Conservation (phyloP, 2,113 vertebrate genomes). For the Pica pica region DNA sequence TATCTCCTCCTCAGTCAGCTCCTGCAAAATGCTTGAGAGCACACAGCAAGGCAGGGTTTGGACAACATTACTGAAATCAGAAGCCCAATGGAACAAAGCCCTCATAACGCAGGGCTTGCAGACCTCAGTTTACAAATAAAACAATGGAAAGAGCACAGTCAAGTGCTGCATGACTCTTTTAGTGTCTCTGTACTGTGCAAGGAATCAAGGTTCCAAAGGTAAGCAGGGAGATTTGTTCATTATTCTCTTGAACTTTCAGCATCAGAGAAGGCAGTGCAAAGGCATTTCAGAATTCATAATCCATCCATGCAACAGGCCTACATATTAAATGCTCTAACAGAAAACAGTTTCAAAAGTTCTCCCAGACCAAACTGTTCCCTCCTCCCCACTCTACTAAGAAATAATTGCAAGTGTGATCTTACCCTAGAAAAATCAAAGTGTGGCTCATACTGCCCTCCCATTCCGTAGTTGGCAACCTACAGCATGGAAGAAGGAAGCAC, state of each 20-base stretch:
- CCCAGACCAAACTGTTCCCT: neutral
- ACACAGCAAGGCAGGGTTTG: neutral
- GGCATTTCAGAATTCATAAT: neutral
- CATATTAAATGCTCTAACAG: neutral
- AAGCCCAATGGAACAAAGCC: neutral
- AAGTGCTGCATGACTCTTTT: neutral
- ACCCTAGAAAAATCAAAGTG: conserved; percentile 98
- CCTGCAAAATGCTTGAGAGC: neutral
- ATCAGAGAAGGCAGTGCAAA: neutral
- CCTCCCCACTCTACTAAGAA: neutral
- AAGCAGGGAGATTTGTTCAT: neutral
- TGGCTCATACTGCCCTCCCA: conserved; percentile 97
- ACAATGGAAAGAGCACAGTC: neutral
- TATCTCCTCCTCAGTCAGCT: neutral
- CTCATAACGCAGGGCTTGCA: neutral
- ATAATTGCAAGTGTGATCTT: conserved; percentile 58
- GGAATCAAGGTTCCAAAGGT: neutral
- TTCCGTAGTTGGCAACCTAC: conserved; percentile 96
- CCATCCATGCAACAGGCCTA: neutral
- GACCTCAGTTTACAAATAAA: neutral
- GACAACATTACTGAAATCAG: neutral
- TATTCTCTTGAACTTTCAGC: neutral
- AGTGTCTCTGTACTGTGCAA: neutral
- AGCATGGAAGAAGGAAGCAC: neutral
- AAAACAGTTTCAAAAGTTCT: neutral